phyloP scores from a whole-genome alignment of 2,113 vertebrate genomes.

The Trogon melanurus region DNA sequence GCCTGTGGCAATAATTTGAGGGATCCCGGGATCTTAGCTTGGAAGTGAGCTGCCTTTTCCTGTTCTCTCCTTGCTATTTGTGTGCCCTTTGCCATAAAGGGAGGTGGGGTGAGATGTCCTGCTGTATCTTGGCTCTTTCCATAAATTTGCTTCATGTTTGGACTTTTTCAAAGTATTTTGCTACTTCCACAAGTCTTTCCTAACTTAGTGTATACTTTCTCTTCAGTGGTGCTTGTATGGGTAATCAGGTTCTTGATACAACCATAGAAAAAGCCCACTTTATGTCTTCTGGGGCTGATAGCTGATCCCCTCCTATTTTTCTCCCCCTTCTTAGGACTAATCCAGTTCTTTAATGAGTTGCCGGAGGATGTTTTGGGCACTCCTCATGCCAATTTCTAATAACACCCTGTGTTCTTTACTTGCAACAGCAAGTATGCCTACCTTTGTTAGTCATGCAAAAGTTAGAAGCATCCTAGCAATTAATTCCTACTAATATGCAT shows the following conservation, averaged over 20 bases:
- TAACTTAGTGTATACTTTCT: neutral
- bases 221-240: neutral
- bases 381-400: constrained; percentile 47
- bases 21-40: neutral
- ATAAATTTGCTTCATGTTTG: neutral
- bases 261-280: constrained; percentile 4
- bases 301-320: neutral
- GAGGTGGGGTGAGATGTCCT: neutral
- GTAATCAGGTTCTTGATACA: neutral
- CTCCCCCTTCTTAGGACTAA: neutral
- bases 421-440: constrained; percentile 52
- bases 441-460: constrained; percentile 49
- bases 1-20: neutral
- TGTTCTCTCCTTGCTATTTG: neutral
- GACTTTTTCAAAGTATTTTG: neutral
- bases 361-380: constrained; percentile 50
- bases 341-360: constrained; percentile 50
- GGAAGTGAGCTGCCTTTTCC: neutral
- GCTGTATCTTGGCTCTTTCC: neutral
- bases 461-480: constrained; percentile 35
- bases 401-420: constrained; percentile 40
- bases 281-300: neutral
- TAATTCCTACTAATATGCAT: constrained; percentile 11
- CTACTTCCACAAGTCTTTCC: neutral
- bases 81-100: neutral